Conservation (phyloP, 2,888 invertebrate species). For the Slavum lentiscoides region DNA sequence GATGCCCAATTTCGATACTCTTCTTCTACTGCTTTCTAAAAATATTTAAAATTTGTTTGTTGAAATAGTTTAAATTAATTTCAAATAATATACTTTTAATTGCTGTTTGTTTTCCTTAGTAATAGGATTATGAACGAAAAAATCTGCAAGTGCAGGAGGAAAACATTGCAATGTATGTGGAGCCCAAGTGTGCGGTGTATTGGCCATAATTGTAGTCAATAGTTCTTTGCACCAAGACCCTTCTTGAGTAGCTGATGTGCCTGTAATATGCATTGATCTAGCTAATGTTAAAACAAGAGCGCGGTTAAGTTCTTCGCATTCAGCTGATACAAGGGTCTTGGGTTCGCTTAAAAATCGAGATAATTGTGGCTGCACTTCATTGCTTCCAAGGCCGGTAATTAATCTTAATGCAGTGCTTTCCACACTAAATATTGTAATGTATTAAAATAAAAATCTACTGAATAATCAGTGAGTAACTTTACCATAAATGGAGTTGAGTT, state of each 20-base stretch:
- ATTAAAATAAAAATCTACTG: conserved; percentile 17
- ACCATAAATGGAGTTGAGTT: conserved; percentile 91
- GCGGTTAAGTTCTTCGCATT: conserved; percentile 92
- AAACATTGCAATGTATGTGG: conserved; percentile 90
- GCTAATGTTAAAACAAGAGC: conserved; percentile 92
- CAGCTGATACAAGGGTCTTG: conserved; percentile 87
- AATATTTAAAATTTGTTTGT: conserved; percentile 8
- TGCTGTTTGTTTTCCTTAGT: conserved; percentile 88
- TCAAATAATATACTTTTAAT: conserved; percentile 66
- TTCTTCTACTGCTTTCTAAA: conserved; percentile 83
- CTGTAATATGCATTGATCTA: conserved; percentile 85
- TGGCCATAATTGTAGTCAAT: conserved; percentile 85
- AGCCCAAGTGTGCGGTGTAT: conserved; percentile 95
- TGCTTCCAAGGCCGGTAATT: conserved; percentile 87
- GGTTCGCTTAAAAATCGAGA: conserved; percentile 89
- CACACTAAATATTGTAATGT: conserved; percentile 64
- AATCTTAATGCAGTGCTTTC: conserved; percentile 85
- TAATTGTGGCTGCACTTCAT: conserved; percentile 91
- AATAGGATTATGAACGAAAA: conserved; percentile 81
- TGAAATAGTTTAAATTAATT: background rate
- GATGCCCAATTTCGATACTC: conserved; percentile 96
- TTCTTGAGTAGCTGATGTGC: conserved; percentile 64
- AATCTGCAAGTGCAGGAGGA: conserved; percentile 85
- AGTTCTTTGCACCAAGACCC: conserved; percentile 89
- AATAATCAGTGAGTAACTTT: conserved; percentile 55